Conservation (phyloP, 1,140 invertebrate species). For the Plodia interpunctella region DNA sequence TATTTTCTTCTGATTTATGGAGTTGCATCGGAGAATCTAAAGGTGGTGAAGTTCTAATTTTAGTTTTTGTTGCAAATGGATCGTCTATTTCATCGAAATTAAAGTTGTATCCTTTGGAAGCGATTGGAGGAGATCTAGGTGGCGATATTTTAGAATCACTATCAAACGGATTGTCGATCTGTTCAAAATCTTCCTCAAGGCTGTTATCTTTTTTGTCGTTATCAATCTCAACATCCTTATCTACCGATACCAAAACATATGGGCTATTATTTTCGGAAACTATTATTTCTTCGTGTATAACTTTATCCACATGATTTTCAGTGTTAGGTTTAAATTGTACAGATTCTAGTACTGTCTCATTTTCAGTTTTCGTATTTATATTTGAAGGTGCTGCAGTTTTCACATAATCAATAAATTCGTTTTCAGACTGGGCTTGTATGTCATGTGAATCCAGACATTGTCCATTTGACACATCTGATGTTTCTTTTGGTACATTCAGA, state of each 20-base stretch:
- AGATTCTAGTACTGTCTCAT: too few relatives aligned
- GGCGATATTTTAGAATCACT: conserved; percentile 21
- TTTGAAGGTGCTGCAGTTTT: neutral
- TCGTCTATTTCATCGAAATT: conserved; percentile 64
- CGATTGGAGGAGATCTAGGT: conserved; percentile 37
- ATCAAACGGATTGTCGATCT: conserved; percentile 25
- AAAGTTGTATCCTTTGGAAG: conserved; percentile 57
- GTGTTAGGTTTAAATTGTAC: neutral
- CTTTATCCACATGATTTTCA: neutral
- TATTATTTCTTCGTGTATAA: conserved; percentile 38
- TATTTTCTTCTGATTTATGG: conserved; percentile 10
- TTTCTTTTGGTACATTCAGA: too few relatives aligned
- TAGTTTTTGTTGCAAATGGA: conserved; percentile 63
- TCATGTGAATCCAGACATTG: neutral
- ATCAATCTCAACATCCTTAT: conserved; percentile 26
- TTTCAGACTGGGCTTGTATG: neutral
- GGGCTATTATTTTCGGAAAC: conserved; percentile 46
- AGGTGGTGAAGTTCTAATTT: conserved; percentile 50
- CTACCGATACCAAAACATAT: conserved; percentile 32
- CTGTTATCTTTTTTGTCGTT: neutral
- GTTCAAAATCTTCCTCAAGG: conserved; percentile 17
- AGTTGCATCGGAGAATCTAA: conserved; percentile 21
- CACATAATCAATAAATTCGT: neutral
- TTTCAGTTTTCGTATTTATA: too few relatives aligned
- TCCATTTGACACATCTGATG: neutral